Base-by-base conservation (phyloP, 2,888 invertebrate genomes). In the Chesias legatella region DNA sequence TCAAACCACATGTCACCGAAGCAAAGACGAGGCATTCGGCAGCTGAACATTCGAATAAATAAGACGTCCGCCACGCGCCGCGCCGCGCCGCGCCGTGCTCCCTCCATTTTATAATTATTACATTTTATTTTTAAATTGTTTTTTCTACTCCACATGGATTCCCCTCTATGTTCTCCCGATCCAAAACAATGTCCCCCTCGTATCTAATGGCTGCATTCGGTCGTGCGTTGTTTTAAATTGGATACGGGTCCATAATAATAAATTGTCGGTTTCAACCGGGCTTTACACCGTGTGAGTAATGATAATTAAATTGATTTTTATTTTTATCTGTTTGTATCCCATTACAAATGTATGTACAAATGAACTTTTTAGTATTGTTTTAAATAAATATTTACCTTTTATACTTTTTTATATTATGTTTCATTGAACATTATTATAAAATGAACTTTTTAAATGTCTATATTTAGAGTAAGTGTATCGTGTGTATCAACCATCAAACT, bases 61-160 rank as follows among this genome's bases (percentile, higher is more conserved):
- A 82, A 78, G 73, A 73, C 74, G 69, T 73, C 68, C 67, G 83
- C 79, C 86, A 85, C 86, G 86, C 82, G 84, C 74, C 77, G 70
- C 57, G 45, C 77, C 67, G 83, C 79, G 85, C 85, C 86, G 86
- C 82, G 84, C 74, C 77, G 70, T 58, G 45, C 77, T 67, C 83
- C 83, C 82, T 81, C 81, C 76, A 76, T 80, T 81, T 82, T 78
- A 80, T 82, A 85, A 86, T 84, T 83, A 84, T 80, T 86, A 73
- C 84, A 83, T 86, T 86, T 86, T 88, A 86, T 88, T 88, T 88
- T 86, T 86, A 85, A 86, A 88, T 83, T 83, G 83, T 86, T 86
- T 88, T 88, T 88, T 86, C 83, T 79, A 52, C 67, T 79, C 74
- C 79, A 73, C 77, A 74, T 76, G 71, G 76, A 80, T 81, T 81